A percentile compares a stretch with the other conserved stretches of the same genome.
phyloP scores from a whole-genome alignment of 2,113 vertebrate genomes.

The Engystomops pustulosus region DNA sequence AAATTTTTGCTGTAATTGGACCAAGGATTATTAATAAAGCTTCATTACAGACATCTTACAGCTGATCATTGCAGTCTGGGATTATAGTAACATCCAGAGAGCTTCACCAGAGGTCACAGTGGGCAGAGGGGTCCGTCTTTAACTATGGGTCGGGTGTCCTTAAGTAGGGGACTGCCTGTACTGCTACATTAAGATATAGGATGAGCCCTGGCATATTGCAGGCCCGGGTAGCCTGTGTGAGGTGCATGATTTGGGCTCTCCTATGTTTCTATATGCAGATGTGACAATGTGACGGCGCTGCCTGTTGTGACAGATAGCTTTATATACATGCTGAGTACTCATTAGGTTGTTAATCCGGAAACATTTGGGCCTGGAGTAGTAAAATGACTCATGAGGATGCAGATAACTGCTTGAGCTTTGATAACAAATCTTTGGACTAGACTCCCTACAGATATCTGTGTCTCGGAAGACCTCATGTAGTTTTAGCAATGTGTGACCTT shows the following conservation, averaged over 20 bases:
- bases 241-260: no score
- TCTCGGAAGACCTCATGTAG: conserved; percentile 2
- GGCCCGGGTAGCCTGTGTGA: background rate
- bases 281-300: background rate
- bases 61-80: no score
- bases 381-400: background rate
- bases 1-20: no score
- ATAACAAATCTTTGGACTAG: background rate
- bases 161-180: no score
- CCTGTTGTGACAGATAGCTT: background rate
- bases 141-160: no score
- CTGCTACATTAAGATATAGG: no score
- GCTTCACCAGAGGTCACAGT: no score
- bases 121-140: no score
- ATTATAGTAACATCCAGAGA: no score
- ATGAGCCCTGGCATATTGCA: no score
- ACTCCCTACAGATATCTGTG: background rate
- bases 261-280: background rate
- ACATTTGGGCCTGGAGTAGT: background rate
- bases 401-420: background rate
- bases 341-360: background rate
- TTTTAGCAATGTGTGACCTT: background rate
- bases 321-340: background rate
- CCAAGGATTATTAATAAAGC: no score
- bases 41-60: no score